Conservation (phyloP, 2,888 invertebrate species). For the Tetramorium bicarinatum region DNA sequence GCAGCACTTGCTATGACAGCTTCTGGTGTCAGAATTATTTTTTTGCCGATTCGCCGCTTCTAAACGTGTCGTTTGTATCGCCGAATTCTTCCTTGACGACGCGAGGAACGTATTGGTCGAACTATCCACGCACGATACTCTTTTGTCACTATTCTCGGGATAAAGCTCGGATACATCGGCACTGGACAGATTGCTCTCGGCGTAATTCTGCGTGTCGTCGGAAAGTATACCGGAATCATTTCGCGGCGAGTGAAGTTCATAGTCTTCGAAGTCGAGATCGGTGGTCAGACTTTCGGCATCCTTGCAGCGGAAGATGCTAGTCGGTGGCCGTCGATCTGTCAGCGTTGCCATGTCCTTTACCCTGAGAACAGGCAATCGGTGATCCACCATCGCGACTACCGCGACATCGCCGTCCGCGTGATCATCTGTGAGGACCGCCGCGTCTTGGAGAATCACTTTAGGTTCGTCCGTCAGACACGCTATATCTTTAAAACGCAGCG, state of each 20-base stretch:
- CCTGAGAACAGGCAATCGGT: conserved; percentile 68
- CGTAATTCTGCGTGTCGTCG: conserved; percentile 78
- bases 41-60: conserved; percentile 11
- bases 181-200: conserved; percentile 75
- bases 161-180: conserved; percentile 69
- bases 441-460: conserved; percentile 74
- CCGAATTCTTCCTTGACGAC: conserved; percentile 62
- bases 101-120: conserved; percentile 77
- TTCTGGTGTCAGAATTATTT: conserved; percentile 36
- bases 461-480: conserved; percentile 78
- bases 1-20: conserved; percentile 62
- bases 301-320: conserved; percentile 70
- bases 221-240: conserved; percentile 80
- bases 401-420: conserved; percentile 71
- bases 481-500: conserved; percentile 79
- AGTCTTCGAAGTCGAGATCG: conserved; percentile 75
- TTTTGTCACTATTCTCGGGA: conserved; percentile 58
- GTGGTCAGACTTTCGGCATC: conserved; percentile 80
- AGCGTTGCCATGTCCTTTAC: conserved; percentile 82
- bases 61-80: conserved; percentile 68
- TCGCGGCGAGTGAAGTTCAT: conserved; percentile 71
- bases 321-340: conserved; percentile 77
- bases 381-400: background rate
- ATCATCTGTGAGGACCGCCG: conserved; percentile 79
- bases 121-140: conserved; percentile 68